A percentile compares a stretch with the other conserved stretches of the same genome.
Evolutionary conservation across 2,797 vertebrate species (phyloP).

Genomic region (Toxotes lorentzi): DNA sequence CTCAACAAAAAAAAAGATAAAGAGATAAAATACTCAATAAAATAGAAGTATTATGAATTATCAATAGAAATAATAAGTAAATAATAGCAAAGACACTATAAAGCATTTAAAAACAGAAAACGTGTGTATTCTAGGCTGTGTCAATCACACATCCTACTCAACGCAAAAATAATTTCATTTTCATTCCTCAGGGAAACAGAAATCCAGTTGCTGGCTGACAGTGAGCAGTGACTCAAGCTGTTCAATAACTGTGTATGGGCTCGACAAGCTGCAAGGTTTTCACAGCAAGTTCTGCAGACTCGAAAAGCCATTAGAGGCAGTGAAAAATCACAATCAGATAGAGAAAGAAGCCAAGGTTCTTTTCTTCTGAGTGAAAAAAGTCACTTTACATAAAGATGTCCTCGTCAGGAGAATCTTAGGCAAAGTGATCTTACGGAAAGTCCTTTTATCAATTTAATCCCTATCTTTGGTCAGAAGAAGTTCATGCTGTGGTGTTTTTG

Average conservation of each 20-base stretch:
- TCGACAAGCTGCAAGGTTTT: slow-evolving; percentile 48
- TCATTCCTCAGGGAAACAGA: slow-evolving; percentile 59
- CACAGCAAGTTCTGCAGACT: slow-evolving; percentile 31
- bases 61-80: slow-evolving; percentile 2
- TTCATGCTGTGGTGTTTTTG: slow-evolving; percentile 38
- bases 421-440: slow-evolving; percentile 27
- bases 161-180: slow-evolving; percentile 65
- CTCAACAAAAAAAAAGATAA: slow-evolving; percentile 13
- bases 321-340: slow-evolving; percentile 57
- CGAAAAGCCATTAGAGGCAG: slow-evolving; percentile 47
- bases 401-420: slow-evolving; percentile 51
- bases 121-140: slow-evolving; percentile 36
- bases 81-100: slow-evolving; percentile 26
- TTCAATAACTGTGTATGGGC: slow-evolving; percentile 55
- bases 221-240: slow-evolving; percentile 68
- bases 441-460: slow-evolving; percentile 59
- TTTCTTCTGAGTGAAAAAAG: slow-evolving; percentile 37
- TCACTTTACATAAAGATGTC: slow-evolving; percentile 42
- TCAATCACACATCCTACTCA: slow-evolving; percentile 66
- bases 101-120: slow-evolving; percentile 28
- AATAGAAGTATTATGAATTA: background rate
- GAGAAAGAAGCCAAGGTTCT: slow-evolving; percentile 29
- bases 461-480: slow-evolving; percentile 53
- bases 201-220: slow-evolving; percentile 72
- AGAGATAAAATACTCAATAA: slow-evolving; percentile 8